Base-by-base conservation (phyloP, 2,113 vertebrate species). In the Nyctibius bracteatus region DNA sequence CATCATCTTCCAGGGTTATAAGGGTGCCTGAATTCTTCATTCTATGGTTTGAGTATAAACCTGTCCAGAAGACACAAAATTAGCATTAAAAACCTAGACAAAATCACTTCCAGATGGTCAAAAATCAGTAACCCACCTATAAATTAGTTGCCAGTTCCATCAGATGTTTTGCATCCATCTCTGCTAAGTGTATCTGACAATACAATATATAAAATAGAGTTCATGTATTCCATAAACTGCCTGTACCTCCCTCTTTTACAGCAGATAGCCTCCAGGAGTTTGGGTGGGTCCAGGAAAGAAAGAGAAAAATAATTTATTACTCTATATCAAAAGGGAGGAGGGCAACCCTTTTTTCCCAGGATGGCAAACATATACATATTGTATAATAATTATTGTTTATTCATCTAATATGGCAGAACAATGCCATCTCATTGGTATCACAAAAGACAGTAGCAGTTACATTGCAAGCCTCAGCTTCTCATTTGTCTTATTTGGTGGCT, bases 201-300 rank as follows among this genome's bases (percentile, higher is more conserved):
- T n/a, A 67, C 8, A 71, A 37, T 49, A 30, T 10, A 74, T 57
- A 61, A 85, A 92, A 88, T 35, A 15, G 25, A 92, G 81, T 79
- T 17, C 6, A 87, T 79, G 14, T 65, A 89, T 89, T 70, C 92
- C 35, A 54, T 52, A 51, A 82, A 22, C 27, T 89, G 62, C n/a
- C 39, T 35, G 21, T n/a, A 51, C 92, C 77, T 94, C 94, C 58
- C 66, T 88, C 18, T 89, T 94, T 89, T 81, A 77, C 37, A 77
- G 66, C 43, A 79, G 75, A 72, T 54, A 79, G 72, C 92, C 91
- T 93, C 61, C 73, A 94, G 95, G 73, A 88, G 68, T 67, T 73
- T 86, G 86, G 66, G 80, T 67, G 92, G 44, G 85, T 55, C 80
- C 63, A 71, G 41, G 35, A 44, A 77, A 75, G 57, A 77, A n/a